Conservation (phyloP, 2,113 vertebrate species). For the Nesogale talazaci region DNA sequence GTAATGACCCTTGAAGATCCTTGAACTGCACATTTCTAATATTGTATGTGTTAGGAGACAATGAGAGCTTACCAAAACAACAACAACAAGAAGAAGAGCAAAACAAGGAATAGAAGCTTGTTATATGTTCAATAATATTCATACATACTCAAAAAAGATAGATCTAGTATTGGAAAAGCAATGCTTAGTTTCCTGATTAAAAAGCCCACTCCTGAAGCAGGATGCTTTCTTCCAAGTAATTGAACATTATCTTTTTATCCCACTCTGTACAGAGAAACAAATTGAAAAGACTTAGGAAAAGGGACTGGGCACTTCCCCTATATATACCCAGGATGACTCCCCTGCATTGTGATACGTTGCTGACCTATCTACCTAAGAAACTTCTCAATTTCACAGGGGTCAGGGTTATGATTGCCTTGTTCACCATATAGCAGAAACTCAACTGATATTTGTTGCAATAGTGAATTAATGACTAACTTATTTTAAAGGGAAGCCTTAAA, state of each 20-base stretch:
- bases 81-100: too few relatives aligned
- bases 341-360: not conserved
- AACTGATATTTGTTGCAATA: constrained; percentile 1
- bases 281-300: constrained; percentile 2
- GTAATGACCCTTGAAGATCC: not conserved
- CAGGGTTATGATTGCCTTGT: not conserved
- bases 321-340: not conserved
- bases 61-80: not conserved
- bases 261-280: not conserved
- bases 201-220: constrained; percentile 10
- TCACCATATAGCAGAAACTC: not conserved
- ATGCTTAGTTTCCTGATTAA: constrained; percentile 27
- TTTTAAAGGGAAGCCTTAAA: not conserved
- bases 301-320: not conserved
- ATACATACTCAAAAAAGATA: not conserved
- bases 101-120: not conserved
- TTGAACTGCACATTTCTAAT: constrained; percentile 32
- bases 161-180: not conserved
- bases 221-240: not conserved
- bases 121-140: constrained; percentile 17
- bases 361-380: not conserved
- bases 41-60: constrained; percentile 27
- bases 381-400: constrained; percentile 13
- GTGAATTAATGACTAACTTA: constrained; percentile 4
- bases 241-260: not conserved